Percentiles rank a stretch among this genome's conserved stretches.
phyloP scores from a whole-genome alignment of 1,140 invertebrate genomes.

The Rhizoglyphus robini region DNA sequence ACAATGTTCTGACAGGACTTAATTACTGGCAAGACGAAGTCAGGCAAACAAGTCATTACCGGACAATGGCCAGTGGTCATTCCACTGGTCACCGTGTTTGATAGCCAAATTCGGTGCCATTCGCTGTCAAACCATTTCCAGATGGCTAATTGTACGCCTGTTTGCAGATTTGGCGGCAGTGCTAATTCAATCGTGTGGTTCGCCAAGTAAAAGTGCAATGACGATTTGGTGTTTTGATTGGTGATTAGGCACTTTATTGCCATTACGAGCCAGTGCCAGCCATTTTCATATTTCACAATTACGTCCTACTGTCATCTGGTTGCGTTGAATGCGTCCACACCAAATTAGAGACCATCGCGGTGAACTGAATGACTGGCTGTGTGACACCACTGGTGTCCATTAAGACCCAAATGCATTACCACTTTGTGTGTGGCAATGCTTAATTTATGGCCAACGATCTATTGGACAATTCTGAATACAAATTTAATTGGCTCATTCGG shows the following conservation, averaged over 20 bases:
- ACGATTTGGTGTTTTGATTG: background rate
- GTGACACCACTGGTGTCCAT: background rate
- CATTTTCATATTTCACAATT: constrained; percentile 14
- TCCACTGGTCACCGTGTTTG: background rate
- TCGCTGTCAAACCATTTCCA: constrained; percentile 50
- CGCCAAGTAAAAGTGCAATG: background rate
- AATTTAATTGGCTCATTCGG: too few relatives aligned
- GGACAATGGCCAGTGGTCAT: background rate
- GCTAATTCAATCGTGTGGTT: background rate
- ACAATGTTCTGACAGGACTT: too few relatives aligned
- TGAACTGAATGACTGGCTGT: background rate
- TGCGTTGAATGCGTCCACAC: background rate
- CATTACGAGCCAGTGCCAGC: background rate
- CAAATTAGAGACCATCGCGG: background rate
- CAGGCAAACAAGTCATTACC: background rate
- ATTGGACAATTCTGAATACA: background rate
- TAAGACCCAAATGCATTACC: background rate
- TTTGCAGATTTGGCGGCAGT: background rate
- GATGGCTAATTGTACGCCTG: background rate
- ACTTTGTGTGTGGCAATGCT: background rate
- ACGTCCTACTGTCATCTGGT: background rate
- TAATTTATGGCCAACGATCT: background rate
- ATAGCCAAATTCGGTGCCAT: too few relatives aligned
- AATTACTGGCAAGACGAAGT: too few relatives aligned
- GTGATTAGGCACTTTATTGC: background rate